These are phyloP conservation scores for Lycodopsis pacificus DNA, from an alignment of 2,797 vertebrate genomes.

Conservation along the genomic window DNA sequence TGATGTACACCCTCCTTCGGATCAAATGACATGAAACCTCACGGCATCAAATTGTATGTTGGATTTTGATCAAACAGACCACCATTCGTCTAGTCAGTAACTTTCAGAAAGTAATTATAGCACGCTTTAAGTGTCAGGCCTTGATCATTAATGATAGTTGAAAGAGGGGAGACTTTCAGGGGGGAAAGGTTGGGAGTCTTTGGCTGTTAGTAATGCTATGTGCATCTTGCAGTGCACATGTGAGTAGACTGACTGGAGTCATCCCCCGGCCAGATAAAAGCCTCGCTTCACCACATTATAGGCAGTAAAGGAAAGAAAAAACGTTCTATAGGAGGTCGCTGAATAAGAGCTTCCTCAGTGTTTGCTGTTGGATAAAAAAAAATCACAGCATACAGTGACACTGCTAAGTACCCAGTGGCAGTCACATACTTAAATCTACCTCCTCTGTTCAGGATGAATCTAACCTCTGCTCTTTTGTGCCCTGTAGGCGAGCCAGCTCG, in stretches of 20 bases:
- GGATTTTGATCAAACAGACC: constrained; percentile 53
- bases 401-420: background rate
- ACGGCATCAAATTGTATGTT: constrained; percentile 23
- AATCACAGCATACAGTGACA: background rate
- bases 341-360: constrained; percentile 60
- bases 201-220: constrained; percentile 50
- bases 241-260: constrained; percentile 79
- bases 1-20: constrained; percentile 23
- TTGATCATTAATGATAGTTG: constrained; percentile 62
- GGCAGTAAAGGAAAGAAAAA: constrained; percentile 65
- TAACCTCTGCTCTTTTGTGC: constrained; percentile 36
- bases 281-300: constrained; percentile 68
- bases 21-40: constrained; percentile 36
- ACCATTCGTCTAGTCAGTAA: constrained; percentile 40
- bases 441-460: background rate
- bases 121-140: constrained; percentile 47
- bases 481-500: constrained; percentile 95
- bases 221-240: constrained; percentile 52
- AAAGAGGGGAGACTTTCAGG: constrained; percentile 24
- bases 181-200: constrained; percentile 39
- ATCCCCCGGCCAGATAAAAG: constrained; percentile 80
- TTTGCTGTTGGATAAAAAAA: constrained; percentile 37
- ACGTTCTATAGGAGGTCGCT: constrained; percentile 59
- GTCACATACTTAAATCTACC: constrained; percentile 9
- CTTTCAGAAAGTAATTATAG: constrained; percentile 66